Evolutionary conservation across 2,888 invertebrate genomes (phyloP), one percentile per base, ranked within the genome.

Genomic region (Patella caerulea): DNA sequence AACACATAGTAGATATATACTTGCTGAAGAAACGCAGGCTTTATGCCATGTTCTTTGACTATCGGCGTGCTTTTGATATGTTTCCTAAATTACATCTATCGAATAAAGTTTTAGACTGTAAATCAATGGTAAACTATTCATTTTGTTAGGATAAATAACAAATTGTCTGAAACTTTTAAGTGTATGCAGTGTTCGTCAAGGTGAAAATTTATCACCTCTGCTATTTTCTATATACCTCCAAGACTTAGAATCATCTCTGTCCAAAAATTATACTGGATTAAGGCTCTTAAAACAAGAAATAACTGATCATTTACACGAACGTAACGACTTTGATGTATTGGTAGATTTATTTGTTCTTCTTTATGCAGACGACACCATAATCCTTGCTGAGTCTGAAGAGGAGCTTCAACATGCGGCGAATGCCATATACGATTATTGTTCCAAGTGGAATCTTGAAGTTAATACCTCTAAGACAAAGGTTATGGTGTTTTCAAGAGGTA

Each of bases 351-450:
- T 78, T 15, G 45, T 80, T 45, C 73, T 78, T 3, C 71, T 76
- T 5, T 78, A 80, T 71, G 80, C 80, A 7, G 78, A 80, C 56
- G 80, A 80, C 76, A 78, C 76, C 9, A 65, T 80, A 11, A 75
- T 80, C 15, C 19, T 80, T 70, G 74, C 80, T 11, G 65, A 76
- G 52, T 70, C 59, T 52, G 69, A 72, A 15, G 69, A 17, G 17
- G 73, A 74, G 29, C 73, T 80, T 15, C 76, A 78, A 73, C 34
- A 73, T 17, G 19, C 65, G 56, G 53, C 78, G 29, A 72, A 78
- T 55, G 9, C 11, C 53, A 74, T 78, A 45, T 14, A 65, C n/a
- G 52, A 74, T 1, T 78, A 78, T 45, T 80, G 80, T 59, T 19
- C 19, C 24, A 17, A 53, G 17, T 76, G 78, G 78, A 74, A 80